phyloP scores from a whole-genome alignment of 2,113 vertebrate genomes.

The Mungos mungo region DNA sequence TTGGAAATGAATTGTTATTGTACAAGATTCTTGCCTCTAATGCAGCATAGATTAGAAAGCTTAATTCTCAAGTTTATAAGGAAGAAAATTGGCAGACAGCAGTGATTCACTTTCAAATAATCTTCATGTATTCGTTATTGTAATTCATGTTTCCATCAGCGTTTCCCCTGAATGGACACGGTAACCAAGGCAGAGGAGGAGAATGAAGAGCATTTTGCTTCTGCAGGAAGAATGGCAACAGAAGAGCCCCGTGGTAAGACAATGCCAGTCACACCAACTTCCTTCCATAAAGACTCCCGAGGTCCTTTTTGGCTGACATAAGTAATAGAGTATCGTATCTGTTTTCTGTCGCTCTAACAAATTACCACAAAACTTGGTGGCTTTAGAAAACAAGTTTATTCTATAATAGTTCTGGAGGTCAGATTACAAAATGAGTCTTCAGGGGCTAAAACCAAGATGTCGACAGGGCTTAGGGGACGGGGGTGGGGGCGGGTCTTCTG shows the following conservation, averaged over 20 bases:
- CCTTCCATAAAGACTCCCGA: neutral
- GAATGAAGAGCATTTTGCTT: neutral
- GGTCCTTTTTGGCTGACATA: neutral
- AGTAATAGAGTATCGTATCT: neutral
- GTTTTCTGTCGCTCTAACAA: neutral
- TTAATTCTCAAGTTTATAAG: neutral
- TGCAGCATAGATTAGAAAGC: neutral
- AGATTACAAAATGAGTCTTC: neutral
- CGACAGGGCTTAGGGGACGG: neutral
- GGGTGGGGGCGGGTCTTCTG: neutral
- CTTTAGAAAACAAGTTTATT: neutral
- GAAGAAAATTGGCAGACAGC: neutral
- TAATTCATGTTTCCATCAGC: neutral
- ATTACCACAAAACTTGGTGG: neutral
- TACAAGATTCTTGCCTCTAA: neutral
- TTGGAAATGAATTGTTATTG: neutral
- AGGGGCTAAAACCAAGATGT: neutral
- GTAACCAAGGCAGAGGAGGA: neutral
- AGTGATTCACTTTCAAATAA: neutral
- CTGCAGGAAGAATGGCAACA: neutral
- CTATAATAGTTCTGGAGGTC: neutral
- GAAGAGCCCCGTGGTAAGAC: neutral
- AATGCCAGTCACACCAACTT: neutral
- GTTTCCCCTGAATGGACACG: neutral
- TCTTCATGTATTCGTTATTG: neutral